Base-by-base conservation (phyloP, 2,888 invertebrate genomes). In the Heliconius ethilla region DNA sequence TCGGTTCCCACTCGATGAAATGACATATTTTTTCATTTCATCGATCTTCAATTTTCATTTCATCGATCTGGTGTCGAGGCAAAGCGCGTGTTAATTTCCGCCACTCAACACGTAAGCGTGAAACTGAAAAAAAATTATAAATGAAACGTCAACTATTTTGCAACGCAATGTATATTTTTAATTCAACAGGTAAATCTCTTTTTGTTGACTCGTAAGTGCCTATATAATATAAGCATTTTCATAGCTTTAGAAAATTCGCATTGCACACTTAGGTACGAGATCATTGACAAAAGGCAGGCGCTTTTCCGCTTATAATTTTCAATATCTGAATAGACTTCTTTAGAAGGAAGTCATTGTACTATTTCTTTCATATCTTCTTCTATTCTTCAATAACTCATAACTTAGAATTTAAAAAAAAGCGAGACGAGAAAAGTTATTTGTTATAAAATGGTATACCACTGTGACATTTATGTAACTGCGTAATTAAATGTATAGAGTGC, bases 261-360 rank as follows among this genome's bases (percentile, higher is more conserved):
- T 63, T 62, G 75, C 51, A 51, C 74, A 78, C 79, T 80, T 55
- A 55, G n/a, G 70, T 75, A 76, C 75, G 77, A 81, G 80, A 80
- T 83, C 77, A 78, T 78, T 79, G 82, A 84, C 82, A 83, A 83
- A 83, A 69, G 66, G 37, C 66, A 67, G 80, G 82, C 78, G 79
- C 82, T 77, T 81, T 66, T 67, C n/a, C 78, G 78, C 82, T 78
- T 40, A 75, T 66, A 67, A 75, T 70, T 22, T 22, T 75, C 70
- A 27, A 78, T 78, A 78, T 59, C 70, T 72, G 51, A 75, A 75
- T 75, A 66, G 78, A 59, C 45, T 75, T 81, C 77, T 83, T 82
- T 82, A 82, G 84, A 85, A 83, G 84, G 81, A 80, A 81, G 83
- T 85, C 85, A 82, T 83, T 82, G 82, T 82, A 83, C 84, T 82